Percentiles rank a stretch among this genome's conserved stretches.
These are phyloP conservation scores for Lagorchestes hirsutus DNA, from an alignment of 2,797 vertebrate genomes.

Conservation along the genomic window DNA sequence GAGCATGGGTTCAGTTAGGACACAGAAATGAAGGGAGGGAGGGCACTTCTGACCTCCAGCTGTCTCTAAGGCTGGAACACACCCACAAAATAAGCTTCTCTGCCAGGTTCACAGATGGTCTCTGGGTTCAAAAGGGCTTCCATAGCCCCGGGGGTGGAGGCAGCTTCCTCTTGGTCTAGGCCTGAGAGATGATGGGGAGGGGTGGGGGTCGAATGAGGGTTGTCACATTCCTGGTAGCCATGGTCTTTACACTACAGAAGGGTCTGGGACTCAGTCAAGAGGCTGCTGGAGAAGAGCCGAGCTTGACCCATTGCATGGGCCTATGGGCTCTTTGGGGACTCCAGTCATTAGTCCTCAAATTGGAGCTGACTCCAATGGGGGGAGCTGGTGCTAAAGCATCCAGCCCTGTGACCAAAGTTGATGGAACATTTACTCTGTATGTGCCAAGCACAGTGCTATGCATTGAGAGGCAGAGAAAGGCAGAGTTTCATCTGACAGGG, in stretches of 20 bases:
- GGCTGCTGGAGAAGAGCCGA: background rate
- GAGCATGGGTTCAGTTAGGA: background rate
- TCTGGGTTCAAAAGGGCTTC: background rate
- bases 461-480: background rate
- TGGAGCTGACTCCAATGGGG: background rate
- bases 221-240: background rate
- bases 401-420: background rate
- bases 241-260: background rate
- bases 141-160: background rate
- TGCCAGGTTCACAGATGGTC: background rate
- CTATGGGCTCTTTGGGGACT: no score
- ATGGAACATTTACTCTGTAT: background rate
- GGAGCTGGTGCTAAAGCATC: background rate
- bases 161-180: background rate
- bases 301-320: background rate
- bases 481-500: background rate
- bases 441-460: background rate
- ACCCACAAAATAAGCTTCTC: background rate
- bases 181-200: background rate
- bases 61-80: background rate
- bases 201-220: background rate
- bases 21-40: background rate
- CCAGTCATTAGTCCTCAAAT: background rate
- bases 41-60: background rate
- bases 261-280: background rate